Evolutionary conservation across 2,113 vertebrate species (phyloP).

Genomic region (Mobula birostris): DNA sequence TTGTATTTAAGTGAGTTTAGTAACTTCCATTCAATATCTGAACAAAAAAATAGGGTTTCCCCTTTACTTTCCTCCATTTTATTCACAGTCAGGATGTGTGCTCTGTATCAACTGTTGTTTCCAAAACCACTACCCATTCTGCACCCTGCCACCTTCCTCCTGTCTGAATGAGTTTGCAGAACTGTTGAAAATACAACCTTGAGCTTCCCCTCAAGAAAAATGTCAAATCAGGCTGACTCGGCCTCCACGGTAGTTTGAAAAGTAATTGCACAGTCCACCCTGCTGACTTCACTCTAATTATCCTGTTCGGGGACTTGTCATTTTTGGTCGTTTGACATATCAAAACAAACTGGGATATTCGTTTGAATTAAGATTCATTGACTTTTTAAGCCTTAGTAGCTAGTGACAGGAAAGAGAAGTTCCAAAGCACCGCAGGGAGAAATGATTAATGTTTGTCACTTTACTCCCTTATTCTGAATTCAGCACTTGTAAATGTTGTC

Average conservation of each 20-base stretch:
- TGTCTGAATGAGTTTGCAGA: background rate
- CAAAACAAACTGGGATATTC: background rate
- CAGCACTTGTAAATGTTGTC: background rate
- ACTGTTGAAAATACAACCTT: background rate
- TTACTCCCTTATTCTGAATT: background rate
- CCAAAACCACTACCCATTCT: background rate
- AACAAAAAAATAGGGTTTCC: background rate
- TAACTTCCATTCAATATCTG: background rate
- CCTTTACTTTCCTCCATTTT: background rate
- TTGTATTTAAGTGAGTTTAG: background rate
- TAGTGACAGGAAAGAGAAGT: background rate
- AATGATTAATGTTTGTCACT: background rate
- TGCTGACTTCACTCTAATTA: background rate
- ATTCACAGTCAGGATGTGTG: background rate
- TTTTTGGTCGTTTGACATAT: background rate
- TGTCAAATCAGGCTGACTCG: background rate
- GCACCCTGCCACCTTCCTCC: background rate
- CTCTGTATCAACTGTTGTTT: background rate
- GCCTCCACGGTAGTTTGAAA: background rate
- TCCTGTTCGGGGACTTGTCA: background rate
- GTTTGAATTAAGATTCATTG: too few species aligned
- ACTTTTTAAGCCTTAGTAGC: background rate
- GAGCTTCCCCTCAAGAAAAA: background rate
- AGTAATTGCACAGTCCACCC: too few species aligned
- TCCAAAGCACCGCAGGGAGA: background rate